These are phyloP conservation scores for Cosmia pyralina DNA, from an alignment of 2,888 invertebrate genomes.

Conservation along the genomic window DNA sequence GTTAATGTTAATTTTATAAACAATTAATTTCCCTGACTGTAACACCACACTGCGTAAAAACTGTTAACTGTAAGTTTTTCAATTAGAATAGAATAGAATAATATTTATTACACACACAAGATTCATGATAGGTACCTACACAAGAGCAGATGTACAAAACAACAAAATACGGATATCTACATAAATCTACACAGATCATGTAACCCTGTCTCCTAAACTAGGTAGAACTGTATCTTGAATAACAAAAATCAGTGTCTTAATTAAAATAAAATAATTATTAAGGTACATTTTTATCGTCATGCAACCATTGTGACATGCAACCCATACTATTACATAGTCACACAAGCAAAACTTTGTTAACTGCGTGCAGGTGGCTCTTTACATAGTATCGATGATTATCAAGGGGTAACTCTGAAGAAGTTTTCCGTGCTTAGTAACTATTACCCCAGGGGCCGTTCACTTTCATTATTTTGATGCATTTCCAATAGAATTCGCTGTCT, in stretches of 20 bases:
- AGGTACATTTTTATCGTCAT: neutral
- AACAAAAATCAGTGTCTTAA: too few relatives aligned
- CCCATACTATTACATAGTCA: neutral
- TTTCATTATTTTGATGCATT: conserved; percentile 67
- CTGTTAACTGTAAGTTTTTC: neutral
- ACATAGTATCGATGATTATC: conserved; percentile 42
- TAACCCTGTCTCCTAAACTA: too few relatives aligned
- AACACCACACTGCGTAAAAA: too few relatives aligned
- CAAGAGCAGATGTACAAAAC: too few relatives aligned
- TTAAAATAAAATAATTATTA: neutral
- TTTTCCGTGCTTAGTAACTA: conserved; percentile 61
- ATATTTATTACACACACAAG: too few relatives aligned
- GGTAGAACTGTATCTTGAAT: too few relatives aligned
- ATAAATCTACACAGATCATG: too few relatives aligned
- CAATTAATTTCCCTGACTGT: too few relatives aligned
- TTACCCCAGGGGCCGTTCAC: conserved; percentile 52
- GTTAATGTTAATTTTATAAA: too few relatives aligned
- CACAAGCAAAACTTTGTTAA: conserved; percentile 26
- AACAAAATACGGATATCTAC: too few relatives aligned
- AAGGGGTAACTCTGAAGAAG: conserved; percentile 54
- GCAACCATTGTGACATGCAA: neutral
- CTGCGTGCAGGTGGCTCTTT: conserved; percentile 45
- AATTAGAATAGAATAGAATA: too few relatives aligned
- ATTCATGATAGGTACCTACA: too few relatives aligned
- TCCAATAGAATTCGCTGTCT: conserved; percentile 58